A percentile compares a stretch with the other conserved stretches of the same genome.
phyloP scores from a whole-genome alignment of 2,888 invertebrate genomes.

The Acanthopleura granulata region DNA sequence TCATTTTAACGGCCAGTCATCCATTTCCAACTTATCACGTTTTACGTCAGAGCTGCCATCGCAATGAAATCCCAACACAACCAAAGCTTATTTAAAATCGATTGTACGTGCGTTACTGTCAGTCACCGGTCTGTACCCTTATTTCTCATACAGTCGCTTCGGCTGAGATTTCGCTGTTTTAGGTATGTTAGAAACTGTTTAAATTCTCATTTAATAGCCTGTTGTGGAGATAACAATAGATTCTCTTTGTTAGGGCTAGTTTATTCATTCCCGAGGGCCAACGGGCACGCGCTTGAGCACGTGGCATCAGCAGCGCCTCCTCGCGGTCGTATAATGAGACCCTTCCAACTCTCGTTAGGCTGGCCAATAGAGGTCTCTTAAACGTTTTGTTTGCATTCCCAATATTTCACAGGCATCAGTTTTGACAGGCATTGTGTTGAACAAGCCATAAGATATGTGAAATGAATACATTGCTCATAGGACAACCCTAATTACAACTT shows the following conservation, averaged over 20 bases:
- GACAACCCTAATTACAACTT: no score
- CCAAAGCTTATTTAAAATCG: no score
- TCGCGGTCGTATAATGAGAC: not conserved
- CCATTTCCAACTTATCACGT: no score
- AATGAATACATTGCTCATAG: no score
- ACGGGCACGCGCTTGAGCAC: not conserved
- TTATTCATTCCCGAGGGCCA: not conserved
- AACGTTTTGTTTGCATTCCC: constrained; percentile 3
- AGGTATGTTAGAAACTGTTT: constrained; percentile 6
- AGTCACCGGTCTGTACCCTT: no score
- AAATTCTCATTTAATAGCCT: constrained; percentile 1
- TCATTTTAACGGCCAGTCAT: no score
- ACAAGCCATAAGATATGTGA: not conserved
- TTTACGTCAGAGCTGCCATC: no score
- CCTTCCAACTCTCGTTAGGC: constrained; percentile 10
- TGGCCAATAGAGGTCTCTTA: not conserved
- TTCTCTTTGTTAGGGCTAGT: not conserved
- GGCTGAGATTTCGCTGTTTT: not conserved
- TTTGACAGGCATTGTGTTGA: constrained; percentile 1
- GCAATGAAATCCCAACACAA: no score
- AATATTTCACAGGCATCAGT: not conserved
- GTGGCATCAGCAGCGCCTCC: constrained; percentile 12
- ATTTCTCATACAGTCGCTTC: not conserved
- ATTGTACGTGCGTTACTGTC: no score
- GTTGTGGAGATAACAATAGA: not conserved